phyloP scores from a whole-genome alignment of 1,140 invertebrate species.

The Antheraea mylitta region DNA sequence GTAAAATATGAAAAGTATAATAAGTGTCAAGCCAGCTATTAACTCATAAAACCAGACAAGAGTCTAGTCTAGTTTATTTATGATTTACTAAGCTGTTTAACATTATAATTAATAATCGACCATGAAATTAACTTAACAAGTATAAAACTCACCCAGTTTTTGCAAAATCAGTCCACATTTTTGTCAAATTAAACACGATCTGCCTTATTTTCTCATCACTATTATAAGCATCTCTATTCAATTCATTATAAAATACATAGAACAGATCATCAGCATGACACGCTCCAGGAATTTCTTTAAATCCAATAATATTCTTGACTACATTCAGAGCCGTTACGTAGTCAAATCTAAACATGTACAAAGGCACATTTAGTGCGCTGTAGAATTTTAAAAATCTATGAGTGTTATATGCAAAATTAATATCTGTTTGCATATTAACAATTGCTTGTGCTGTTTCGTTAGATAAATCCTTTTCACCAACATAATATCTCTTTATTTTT shows the following conservation, averaged over 20 bases:
- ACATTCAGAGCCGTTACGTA: conserved; percentile 65
- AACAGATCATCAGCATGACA: conserved; percentile 83
- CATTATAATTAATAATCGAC: no score
- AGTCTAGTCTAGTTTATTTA: background rate
- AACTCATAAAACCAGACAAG: no score
- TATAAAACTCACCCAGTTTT: conserved; percentile 79
- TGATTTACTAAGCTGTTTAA: background rate
- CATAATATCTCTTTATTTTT: conserved; percentile 74
- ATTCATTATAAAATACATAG: conserved; percentile 80
- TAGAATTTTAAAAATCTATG: conserved; percentile 61
- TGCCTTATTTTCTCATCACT: conserved; percentile 50
- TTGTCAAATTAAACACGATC: conserved; percentile 72
- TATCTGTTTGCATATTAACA: conserved; percentile 52
- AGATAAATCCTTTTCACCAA: conserved; percentile 53
- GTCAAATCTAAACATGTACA: conserved; percentile 78
- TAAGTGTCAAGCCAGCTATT: no score
- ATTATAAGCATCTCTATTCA: conserved; percentile 54
- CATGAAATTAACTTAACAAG: no score
- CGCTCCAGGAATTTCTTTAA: conserved; percentile 64
- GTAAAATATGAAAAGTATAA: no score
- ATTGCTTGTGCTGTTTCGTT: conserved; percentile 38
- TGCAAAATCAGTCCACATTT: conserved; percentile 86
- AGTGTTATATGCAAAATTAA: conserved; percentile 59
- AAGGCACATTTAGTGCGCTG: conserved; percentile 29
- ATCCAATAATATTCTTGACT: conserved; percentile 40